These are phyloP conservation scores for Arvicanthis niloticus DNA, from an alignment of 2,113 vertebrate genomes.

Conservation along the genomic window DNA sequence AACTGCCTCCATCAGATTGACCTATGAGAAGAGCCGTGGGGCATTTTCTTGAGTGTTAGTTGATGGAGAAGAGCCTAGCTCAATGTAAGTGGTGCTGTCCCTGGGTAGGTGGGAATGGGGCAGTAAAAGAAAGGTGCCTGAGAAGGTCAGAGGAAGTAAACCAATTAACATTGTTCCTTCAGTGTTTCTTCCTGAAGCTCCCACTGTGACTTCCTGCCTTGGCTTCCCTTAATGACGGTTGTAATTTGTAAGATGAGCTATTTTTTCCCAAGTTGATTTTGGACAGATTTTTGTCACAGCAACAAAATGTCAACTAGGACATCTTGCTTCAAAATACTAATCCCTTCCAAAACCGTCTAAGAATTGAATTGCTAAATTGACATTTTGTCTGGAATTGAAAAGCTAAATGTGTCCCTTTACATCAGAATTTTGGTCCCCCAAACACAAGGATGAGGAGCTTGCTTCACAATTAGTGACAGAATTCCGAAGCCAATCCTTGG, in stretches of 20 bases:
- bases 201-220: too few species aligned
- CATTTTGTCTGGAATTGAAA: conserved; percentile 23
- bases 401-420: conserved; percentile 27
- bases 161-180: not conserved
- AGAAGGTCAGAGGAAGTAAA: not conserved
- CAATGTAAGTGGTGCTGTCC: not conserved
- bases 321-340: not conserved
- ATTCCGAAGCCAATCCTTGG: conserved; percentile 65
- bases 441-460: conserved; percentile 28
- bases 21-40: not conserved
- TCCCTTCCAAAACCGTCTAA: conserved; percentile 21
- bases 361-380: conserved; percentile 19
- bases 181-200: not conserved
- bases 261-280: not conserved
- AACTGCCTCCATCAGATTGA: not conserved
- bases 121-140: not conserved
- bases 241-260: not conserved
- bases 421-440: conserved; percentile 24
- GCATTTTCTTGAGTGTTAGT: not conserved
- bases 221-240: not conserved
- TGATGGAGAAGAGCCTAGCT: not conserved
- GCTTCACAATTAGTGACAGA: conserved; percentile 74
- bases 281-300: not conserved
- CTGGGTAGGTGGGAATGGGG: not conserved
- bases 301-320: not conserved